These are phyloP conservation scores for Homalodisca vitripennis DNA, from an alignment of 1,140 invertebrate species.

Conservation along the genomic window DNA sequence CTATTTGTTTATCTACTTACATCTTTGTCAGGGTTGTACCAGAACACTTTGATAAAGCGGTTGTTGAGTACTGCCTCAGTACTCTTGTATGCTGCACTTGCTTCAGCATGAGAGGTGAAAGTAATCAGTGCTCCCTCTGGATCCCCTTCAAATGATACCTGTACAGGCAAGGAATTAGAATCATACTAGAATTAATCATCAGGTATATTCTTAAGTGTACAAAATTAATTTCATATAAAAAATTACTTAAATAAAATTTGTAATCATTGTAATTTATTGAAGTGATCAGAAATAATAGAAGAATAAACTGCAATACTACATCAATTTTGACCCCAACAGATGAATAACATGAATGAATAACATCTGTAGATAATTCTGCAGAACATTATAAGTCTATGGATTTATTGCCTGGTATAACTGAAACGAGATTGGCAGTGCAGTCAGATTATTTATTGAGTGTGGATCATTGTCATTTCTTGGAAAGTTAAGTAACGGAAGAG, in stretches of 20 bases:
- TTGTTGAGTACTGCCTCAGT: constrained; percentile 97
- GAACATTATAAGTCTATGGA: too few species aligned
- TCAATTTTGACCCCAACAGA: too few species aligned
- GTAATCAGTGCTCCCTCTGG: constrained; percentile 91
- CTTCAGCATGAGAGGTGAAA: constrained; percentile 84
- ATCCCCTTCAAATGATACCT: constrained; percentile 86
- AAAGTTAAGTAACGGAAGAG: too few species aligned
- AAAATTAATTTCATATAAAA: background rate
- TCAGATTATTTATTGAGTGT: too few species aligned
- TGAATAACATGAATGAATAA: too few species aligned
- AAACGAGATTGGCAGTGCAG: too few species aligned
- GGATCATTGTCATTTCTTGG: too few species aligned
- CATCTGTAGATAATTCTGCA: too few species aligned
- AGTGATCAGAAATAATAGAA: constrained; percentile 32
- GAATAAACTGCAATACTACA: too few species aligned
- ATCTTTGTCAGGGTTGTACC: constrained; percentile 58
- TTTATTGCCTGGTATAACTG: too few species aligned
- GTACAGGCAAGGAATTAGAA: constrained; percentile 14
- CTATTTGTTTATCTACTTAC: too few species aligned
- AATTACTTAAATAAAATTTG: constrained; percentile 9
- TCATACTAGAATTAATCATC: background rate
- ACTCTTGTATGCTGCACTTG: constrained; percentile 88
- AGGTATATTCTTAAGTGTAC: background rate
- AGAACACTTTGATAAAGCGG: constrained; percentile 82
- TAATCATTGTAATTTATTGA: constrained; percentile 27